A percentile compares a stretch with the other conserved stretches of the same genome.
Conservation (phyloP, 1,140 invertebrate species). For the Adelges cooleyi region DNA sequence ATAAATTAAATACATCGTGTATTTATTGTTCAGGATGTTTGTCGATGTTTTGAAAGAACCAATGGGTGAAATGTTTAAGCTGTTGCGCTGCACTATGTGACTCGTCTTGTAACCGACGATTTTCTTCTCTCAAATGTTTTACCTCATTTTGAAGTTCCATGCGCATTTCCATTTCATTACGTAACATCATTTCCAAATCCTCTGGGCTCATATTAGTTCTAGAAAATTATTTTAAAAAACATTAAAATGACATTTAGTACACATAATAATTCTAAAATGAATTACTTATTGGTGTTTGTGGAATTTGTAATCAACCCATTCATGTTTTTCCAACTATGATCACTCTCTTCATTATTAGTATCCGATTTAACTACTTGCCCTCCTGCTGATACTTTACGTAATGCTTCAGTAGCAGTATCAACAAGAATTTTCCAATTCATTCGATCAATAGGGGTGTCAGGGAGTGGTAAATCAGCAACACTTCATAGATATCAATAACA, state of each 20-base stretch:
- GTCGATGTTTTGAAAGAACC: constrained; percentile 83
- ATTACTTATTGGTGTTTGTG: constrained; percentile 16
- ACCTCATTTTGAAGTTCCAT: constrained; percentile 58
- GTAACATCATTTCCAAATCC: constrained; percentile 45
- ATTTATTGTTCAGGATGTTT: constrained; percentile 38
- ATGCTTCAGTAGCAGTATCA: constrained; percentile 60
- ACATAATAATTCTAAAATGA: not conserved
- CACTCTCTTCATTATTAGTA: not conserved
- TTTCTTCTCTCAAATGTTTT: constrained; percentile 66
- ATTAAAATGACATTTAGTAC: too few relatives aligned
- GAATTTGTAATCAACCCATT: constrained; percentile 9
- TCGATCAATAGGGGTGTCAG: constrained; percentile 42
- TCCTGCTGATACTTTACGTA: constrained; percentile 44
- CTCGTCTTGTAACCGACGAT: constrained; percentile 74
- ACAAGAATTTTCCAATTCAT: constrained; percentile 67
- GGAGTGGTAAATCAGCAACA: constrained; percentile 44
- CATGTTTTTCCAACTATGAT: constrained; percentile 4
- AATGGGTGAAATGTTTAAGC: constrained; percentile 79
- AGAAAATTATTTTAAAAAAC: not conserved
- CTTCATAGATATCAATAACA: constrained; percentile 25
- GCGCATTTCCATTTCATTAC: constrained; percentile 48
- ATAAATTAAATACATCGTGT: not conserved
- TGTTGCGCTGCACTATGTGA: constrained; percentile 79
- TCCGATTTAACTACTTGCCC: constrained; percentile 7
- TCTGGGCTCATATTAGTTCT: constrained; percentile 17